Percentiles rank a stretch among this genome's conserved stretches.
These are phyloP conservation scores for Drosophila kuntzei DNA, from an alignment of 2,888 invertebrate species.

Conservation along the genomic window DNA sequence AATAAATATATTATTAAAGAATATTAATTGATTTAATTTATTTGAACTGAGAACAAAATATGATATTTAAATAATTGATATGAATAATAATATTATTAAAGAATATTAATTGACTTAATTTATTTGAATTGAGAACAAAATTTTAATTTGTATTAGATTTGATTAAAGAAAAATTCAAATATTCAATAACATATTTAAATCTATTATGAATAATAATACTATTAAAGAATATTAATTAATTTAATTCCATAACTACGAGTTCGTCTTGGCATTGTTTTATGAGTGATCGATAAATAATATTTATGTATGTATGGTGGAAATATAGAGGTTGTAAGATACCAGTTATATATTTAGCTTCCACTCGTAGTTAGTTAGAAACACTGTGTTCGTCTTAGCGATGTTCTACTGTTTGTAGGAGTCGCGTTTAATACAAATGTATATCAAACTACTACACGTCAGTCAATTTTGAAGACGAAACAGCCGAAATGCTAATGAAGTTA, in stretches of 20 bases:
- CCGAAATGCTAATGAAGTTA: slow-evolving; percentile 47
- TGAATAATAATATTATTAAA: no score
- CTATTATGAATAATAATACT: no score
- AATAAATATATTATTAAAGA: no score
- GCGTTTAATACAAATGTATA: slow-evolving; percentile 9
- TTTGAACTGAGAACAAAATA: background rate
- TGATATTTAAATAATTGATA: no score
- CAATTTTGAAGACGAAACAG: slow-evolving; percentile 12
- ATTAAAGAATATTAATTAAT: no score
- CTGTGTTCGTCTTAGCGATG: background rate
- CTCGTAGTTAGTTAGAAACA: background rate
- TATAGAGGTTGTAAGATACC: background rate
- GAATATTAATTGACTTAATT: no score
- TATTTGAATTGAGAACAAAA: background rate
- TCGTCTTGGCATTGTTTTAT: background rate
- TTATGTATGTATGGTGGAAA: no score
- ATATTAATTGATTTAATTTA: no score
- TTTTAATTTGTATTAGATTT: background rate
- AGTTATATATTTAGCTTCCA: background rate
- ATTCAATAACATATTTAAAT: no score
- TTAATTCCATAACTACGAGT: no score
- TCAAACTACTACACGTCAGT: slow-evolving; percentile 21
- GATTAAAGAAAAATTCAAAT: background rate
- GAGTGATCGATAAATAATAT: background rate
- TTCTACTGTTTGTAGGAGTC: slow-evolving; percentile 4